Base-by-base conservation (phyloP, 2,797 vertebrate species). In the Microctenopoma stevenorrisi region DNA sequence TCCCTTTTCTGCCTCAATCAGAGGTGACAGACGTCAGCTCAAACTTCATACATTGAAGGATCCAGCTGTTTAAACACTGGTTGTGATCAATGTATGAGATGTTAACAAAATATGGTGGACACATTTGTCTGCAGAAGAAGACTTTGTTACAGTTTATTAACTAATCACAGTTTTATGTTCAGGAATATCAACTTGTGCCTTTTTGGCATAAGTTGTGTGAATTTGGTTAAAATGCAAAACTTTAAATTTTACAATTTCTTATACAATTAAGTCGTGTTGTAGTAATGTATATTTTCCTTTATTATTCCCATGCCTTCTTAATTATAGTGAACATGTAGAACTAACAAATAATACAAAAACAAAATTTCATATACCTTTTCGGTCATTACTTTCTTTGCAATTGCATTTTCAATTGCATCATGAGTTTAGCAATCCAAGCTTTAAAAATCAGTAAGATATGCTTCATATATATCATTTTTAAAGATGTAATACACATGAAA, bases 1-100 rank as follows among this genome's bases (percentile, higher is more conserved):
- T 86, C 84, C 81, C 76, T 72, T 84, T 70, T 87, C 79, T 72
- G 69, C 74, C 83, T 90, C 88, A 83, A 85, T 90, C 88, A 90
- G 74, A 88, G 84, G 84, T 84, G 86, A 84, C 78, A 83, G 71
- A 28, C 76, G 70, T 85, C 85, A 86, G 72, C 70, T 73, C 71
- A 80, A 67, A 56, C 75, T 64, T 53, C 74, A 67, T 81, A 48
- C 60, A 68, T 57, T 78, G 64, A 76, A 74, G 59, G 56, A 76
- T 63, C 65, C 74, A 74, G 72, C 76, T 79, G 84, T 83, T 85
- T 43, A 72, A 81, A 75, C 65, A 64, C 4, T n/a, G 22, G 40
- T 72, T 16, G 2, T 74, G 68, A 77, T 74, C 64, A 71, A 30
- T 72, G 44, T 62, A 30, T 58, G 28, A 76, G 76, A 74, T 74